phyloP scores from a whole-genome alignment of 2,113 vertebrate species.

The Aspiorhynchus laticeps region DNA sequence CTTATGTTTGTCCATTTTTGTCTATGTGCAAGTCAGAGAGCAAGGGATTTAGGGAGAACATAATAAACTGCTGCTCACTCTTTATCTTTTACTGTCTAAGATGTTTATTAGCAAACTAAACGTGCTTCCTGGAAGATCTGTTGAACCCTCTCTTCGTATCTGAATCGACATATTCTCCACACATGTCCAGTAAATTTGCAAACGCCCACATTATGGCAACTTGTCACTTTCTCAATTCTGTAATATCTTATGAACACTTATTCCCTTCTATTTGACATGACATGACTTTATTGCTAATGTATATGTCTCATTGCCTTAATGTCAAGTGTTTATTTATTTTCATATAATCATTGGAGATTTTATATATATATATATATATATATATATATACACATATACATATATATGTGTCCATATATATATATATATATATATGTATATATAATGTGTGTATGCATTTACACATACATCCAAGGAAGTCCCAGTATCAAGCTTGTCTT shows the following conservation, averaged over 20 bases:
- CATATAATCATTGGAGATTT: background rate
- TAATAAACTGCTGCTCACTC: constrained; percentile 64
- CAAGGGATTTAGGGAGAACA: constrained; percentile 54
- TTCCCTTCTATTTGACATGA: background rate
- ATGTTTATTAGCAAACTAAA: constrained; percentile 69
- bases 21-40: constrained; percentile 48
- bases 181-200: background rate
- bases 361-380: no score
- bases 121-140: constrained; percentile 59
- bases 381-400: background rate
- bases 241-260: background rate
- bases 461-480: background rate
- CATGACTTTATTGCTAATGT: background rate
- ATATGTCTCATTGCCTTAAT: background rate
- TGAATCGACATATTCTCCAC: constrained; percentile 1
- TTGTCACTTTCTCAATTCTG: background rate
- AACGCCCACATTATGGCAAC: background rate
- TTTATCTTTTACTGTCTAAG: constrained; percentile 68
- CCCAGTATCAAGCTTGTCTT: constrained; percentile 1
- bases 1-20: constrained; percentile 42
- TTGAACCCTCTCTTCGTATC: constrained; percentile 11
- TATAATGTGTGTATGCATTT: background rate
- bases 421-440: background rate
- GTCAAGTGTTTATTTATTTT: background rate
- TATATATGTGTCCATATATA: no score